Conservation (phyloP, 2,113 vertebrate genomes). For the Cottus gobio region DNA sequence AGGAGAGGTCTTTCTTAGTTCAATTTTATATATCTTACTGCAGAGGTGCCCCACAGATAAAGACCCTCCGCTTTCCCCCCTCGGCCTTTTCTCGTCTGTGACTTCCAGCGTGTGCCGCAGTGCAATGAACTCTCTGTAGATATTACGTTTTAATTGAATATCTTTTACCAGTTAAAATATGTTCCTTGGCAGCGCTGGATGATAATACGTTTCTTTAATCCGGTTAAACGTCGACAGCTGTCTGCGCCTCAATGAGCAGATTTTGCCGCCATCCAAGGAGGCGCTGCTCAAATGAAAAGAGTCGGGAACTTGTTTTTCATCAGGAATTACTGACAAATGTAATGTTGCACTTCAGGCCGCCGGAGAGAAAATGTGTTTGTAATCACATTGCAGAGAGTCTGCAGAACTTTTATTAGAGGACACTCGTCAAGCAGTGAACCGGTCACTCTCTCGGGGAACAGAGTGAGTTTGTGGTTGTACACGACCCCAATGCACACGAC, state of each 20-base stretch:
- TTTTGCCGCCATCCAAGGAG: constrained; percentile 24
- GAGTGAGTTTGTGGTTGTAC: neutral
- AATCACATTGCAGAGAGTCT: constrained; percentile 42
- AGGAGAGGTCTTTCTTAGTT: neutral
- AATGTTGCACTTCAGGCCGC: constrained; percentile 22
- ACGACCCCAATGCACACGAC: too few relatives aligned
- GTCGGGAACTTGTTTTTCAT: constrained; percentile 48
- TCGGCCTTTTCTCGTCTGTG: neutral
- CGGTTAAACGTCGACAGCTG: constrained; percentile 36
- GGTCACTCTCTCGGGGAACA: constrained; percentile 20
- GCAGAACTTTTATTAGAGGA: constrained; percentile 57
- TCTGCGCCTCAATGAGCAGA: constrained; percentile 25
- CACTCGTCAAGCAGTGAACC: constrained; percentile 48
- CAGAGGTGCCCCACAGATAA: neutral
- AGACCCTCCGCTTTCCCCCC: neutral
- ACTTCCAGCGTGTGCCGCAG: constrained; percentile 3
- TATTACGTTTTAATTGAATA: constrained; percentile 29
- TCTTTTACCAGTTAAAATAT: constrained; percentile 4
- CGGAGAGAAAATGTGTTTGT: constrained; percentile 44
- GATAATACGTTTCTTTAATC: constrained; percentile 17
- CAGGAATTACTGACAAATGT: constrained; percentile 55
- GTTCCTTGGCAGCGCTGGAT: neutral
- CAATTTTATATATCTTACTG: neutral
- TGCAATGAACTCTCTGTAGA: constrained; percentile 8
- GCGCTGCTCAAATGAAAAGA: constrained; percentile 4